Percentiles rank a stretch among this genome's conserved stretches.
Conservation (phyloP, 1,140 invertebrate genomes). For the Metopolophium dirhodum region DNA sequence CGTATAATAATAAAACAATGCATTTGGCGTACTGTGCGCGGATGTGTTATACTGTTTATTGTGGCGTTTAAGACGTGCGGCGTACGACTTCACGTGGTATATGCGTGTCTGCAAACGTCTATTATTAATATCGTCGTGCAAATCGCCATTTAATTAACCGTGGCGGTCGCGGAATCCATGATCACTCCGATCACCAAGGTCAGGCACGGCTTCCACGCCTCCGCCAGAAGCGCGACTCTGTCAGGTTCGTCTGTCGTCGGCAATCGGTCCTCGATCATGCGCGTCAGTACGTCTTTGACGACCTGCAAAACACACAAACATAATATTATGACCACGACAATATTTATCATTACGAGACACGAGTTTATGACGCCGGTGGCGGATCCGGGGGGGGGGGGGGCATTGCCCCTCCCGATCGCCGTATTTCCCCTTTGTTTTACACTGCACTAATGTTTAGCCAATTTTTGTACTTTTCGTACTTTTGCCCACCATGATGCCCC, state of each 20-base stretch:
- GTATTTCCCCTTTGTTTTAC: no score
- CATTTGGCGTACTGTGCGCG: not conserved
- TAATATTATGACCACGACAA: not conserved
- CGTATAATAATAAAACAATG: not conserved
- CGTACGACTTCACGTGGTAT: not conserved
- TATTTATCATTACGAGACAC: no score
- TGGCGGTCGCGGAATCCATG: not conserved
- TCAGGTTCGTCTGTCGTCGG: not conserved
- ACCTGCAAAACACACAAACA: not conserved
- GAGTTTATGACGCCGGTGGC: no score
- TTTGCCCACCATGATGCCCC: no score
- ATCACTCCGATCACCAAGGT: not conserved
- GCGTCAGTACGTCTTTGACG: not conserved
- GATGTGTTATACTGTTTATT: not conserved
- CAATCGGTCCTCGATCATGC: not conserved
- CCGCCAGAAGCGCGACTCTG: not conserved
- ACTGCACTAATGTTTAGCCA: no score
- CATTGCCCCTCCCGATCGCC: no score
- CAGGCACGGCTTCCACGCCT: constrained; percentile 10
- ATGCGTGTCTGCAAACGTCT: not conserved
- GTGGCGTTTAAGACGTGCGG: not conserved
- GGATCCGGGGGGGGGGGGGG: no score
- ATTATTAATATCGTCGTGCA: not conserved
- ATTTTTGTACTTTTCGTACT: no score
- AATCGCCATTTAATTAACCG: not conserved